Evolutionary conservation across 2,888 invertebrate genomes (phyloP).

Genomic region (Heliconius erato): DNA sequence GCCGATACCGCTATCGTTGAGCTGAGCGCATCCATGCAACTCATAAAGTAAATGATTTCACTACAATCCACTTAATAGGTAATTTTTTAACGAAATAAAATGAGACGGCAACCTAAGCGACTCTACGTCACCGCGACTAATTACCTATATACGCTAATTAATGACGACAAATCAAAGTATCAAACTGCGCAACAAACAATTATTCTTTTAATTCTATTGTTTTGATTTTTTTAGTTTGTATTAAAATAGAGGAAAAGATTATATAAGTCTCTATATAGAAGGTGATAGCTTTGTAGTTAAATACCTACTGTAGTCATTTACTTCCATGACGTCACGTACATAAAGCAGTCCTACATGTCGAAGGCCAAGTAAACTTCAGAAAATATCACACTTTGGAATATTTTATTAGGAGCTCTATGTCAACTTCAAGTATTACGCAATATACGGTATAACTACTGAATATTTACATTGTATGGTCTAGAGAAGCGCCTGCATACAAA

Average conservation of each 20-base stretch:
- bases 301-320: slow-evolving; percentile 27
- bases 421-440: slow-evolving; percentile 55
- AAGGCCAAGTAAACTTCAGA: slow-evolving; percentile 73
- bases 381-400: slow-evolving; percentile 64
- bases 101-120: slow-evolving; percentile 37
- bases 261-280: not conserved
- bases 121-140: slow-evolving; percentile 39
- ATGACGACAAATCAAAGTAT: slow-evolving; percentile 43
- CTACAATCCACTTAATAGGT: slow-evolving; percentile 35
- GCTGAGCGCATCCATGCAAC: slow-evolving; percentile 38
- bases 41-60: slow-evolving; percentile 29
- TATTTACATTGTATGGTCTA: slow-evolving; percentile 47
- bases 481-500: slow-evolving; percentile 30
- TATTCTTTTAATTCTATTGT: slow-evolving; percentile 24
- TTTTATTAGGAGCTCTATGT: slow-evolving; percentile 56
- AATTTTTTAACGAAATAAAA: slow-evolving; percentile 40
- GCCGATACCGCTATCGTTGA: slow-evolving; percentile 52
- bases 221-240: not conserved
- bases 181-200: slow-evolving; percentile 39
- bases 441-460: slow-evolving; percentile 41
- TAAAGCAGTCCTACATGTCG: slow-evolving; percentile 63
- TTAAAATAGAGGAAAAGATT: not conserved
- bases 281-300: slow-evolving; percentile 15
- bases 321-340: slow-evolving; percentile 59
- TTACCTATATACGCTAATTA: slow-evolving; percentile 46